Percentiles rank a stretch among this genome's conserved stretches.
phyloP scores from a whole-genome alignment of 2,888 invertebrate species.

The Nipponacmea schrenckii region DNA sequence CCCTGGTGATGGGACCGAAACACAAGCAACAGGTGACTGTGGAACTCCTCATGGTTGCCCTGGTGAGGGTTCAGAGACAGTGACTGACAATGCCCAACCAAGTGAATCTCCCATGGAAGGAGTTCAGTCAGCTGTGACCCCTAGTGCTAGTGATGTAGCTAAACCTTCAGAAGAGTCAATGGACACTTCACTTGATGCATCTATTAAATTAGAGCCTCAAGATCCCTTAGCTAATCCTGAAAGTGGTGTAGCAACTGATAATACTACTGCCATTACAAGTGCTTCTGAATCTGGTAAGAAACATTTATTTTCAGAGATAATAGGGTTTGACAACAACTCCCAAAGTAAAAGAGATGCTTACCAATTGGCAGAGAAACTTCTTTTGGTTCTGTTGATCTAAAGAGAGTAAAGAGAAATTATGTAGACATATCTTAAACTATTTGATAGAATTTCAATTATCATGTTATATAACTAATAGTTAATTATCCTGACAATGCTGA shows the following conservation, averaged over 20 bases:
- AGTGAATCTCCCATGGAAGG: slow-evolving; percentile 31
- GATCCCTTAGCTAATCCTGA: background rate
- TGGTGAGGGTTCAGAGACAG: slow-evolving; percentile 13
- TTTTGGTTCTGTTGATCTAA: no score
- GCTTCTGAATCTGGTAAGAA: background rate
- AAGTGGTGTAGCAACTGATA: background rate
- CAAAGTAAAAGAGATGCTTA: no score
- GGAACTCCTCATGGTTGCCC: slow-evolving; percentile 30
- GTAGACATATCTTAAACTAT: no score
- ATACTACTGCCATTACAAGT: background rate
- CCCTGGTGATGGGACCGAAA: slow-evolving; percentile 22
- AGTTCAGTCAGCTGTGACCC: slow-evolving; percentile 26
- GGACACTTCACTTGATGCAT: slow-evolving; percentile 25
- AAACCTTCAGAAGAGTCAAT: slow-evolving; percentile 44
- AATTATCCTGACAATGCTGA: no score
- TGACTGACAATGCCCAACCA: slow-evolving; percentile 23
- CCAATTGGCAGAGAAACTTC: no score
- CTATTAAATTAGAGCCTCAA: background rate
- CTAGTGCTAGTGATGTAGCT: slow-evolving; percentile 21
- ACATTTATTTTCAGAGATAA: no score
- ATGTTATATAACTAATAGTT: no score
- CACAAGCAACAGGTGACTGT: slow-evolving; percentile 25
- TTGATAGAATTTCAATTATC: no score
- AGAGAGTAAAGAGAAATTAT: no score
- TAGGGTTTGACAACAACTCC: no score